phyloP scores from a whole-genome alignment of 1,140 invertebrate genomes.

The Brachionus rotundiformis region DNA sequence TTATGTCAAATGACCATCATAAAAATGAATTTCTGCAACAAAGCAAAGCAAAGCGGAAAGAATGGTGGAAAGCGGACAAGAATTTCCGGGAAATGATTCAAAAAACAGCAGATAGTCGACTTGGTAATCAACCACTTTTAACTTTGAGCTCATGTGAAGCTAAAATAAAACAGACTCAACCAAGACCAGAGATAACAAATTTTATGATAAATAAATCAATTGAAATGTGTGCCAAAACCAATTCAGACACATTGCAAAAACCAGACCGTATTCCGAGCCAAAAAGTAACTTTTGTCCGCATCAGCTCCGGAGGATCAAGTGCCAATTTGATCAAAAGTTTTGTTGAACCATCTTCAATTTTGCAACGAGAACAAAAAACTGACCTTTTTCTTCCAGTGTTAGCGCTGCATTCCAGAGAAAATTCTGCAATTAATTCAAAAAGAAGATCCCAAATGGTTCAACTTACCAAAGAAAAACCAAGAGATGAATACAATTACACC shows the following conservation, averaged over 20 bases:
- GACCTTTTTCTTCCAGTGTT: not conserved
- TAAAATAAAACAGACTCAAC: not conserved
- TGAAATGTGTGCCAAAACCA: not conserved
- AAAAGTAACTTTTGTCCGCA: slow-evolving; percentile 14
- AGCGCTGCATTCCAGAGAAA: not conserved
- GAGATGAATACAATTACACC: not conserved
- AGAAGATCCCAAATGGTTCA: not conserved
- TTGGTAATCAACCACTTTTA: not conserved
- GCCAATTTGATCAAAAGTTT: not conserved
- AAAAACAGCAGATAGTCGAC: not conserved
- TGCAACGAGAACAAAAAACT: not conserved
- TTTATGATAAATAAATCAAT: not conserved
- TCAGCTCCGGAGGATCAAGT: not conserved
- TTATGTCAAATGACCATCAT: not conserved
- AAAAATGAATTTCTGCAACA: not conserved
- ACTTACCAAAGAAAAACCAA: not conserved
- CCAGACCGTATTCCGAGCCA: not conserved
- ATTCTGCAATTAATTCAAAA: not conserved
- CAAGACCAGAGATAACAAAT: not conserved
- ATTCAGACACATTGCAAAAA: not conserved
- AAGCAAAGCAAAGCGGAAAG: not conserved
- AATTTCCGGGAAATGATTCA: slow-evolving; percentile 27
- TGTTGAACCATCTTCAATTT: not conserved
- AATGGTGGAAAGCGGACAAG: slow-evolving; percentile 34
- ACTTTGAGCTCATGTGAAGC: not conserved